A percentile compares a stretch with the other conserved stretches of the same genome.
These are phyloP conservation scores for Sebastiscus tertius DNA, from an alignment of 2,797 vertebrate genomes.

Conservation along the genomic window DNA sequence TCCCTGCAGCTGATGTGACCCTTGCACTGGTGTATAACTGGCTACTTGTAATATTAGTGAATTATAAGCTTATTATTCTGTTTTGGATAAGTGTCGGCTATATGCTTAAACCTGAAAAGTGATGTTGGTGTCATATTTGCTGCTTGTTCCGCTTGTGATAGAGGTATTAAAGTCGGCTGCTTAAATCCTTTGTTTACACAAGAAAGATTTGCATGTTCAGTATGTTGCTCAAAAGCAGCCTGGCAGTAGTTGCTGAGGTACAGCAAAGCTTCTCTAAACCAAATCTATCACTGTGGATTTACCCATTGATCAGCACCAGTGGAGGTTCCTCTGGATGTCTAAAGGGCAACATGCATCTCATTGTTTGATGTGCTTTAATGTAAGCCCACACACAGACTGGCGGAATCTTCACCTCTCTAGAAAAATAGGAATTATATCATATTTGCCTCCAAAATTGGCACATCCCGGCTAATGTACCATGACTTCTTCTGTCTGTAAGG, in stretches of 20 bases:
- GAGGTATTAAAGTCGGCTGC: slow-evolving; percentile 5
- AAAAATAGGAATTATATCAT: not conserved
- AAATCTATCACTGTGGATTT: no score
- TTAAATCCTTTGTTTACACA: slow-evolving; percentile 25
- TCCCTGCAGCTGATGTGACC: not conserved
- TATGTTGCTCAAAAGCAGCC: not conserved
- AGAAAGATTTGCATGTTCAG: not conserved
- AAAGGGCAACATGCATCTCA: not conserved
- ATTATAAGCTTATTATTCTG: slow-evolving; percentile 10
- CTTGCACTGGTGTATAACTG: not conserved
- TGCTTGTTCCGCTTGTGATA: not conserved
- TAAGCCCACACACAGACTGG: not conserved
- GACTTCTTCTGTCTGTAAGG: not conserved
- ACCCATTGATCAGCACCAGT: not conserved
- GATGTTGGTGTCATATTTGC: not conserved
- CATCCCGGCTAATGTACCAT: not conserved
- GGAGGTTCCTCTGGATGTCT: not conserved
- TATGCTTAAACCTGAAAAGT: not conserved
- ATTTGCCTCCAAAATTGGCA: not conserved
- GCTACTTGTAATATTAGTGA: slow-evolving; percentile 6
- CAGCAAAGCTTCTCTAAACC: not conserved
- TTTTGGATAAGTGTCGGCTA: not conserved
- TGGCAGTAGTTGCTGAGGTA: not conserved
- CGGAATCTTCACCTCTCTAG: not conserved
- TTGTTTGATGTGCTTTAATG: not conserved